These are phyloP conservation scores for Chironomus tentans DNA, from an alignment of 2,888 invertebrate species.

Conservation along the genomic window DNA sequence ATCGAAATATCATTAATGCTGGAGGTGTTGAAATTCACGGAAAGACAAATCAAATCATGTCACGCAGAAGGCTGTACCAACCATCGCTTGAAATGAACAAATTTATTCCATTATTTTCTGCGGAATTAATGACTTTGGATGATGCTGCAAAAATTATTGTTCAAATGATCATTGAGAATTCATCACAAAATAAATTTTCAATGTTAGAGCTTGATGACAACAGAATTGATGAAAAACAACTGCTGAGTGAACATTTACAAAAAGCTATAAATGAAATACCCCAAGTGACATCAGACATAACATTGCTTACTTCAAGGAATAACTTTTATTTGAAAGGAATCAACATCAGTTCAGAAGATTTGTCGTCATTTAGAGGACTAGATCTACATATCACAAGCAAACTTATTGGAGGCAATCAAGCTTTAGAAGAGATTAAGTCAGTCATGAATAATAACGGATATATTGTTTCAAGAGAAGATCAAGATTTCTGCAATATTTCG, in stretches of 20 bases:
- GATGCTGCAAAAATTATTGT: constrained; percentile 48
- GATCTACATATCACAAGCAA: neutral
- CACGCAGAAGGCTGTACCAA: constrained; percentile 50
- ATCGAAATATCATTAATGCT: constrained; percentile 43
- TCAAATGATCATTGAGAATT: constrained; percentile 59
- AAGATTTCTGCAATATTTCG: constrained; percentile 36
- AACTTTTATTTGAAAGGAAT: neutral
- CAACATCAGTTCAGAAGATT: neutral
- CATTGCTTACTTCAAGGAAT: constrained; percentile 38
- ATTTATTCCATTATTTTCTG: constrained; percentile 53
- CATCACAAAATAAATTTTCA: constrained; percentile 49
- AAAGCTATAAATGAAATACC: constrained; percentile 52
- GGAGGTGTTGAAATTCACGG: constrained; percentile 73
- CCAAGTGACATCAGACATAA: constrained; percentile 51
- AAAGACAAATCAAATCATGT: constrained; percentile 58
- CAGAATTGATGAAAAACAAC: constrained; percentile 35
- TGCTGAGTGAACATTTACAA: constrained; percentile 45
- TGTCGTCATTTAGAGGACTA: neutral
- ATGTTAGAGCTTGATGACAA: constrained; percentile 45
- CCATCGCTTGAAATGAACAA: constrained; percentile 61
- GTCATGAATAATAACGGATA: constrained; percentile 46
- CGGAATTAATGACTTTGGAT: constrained; percentile 39
- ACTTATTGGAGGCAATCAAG: neutral
- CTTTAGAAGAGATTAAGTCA: neutral
- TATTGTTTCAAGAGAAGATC: constrained; percentile 46